Evolutionary conservation across 2,888 invertebrate genomes (phyloP).

Genomic region (Taenaris catops): DNA sequence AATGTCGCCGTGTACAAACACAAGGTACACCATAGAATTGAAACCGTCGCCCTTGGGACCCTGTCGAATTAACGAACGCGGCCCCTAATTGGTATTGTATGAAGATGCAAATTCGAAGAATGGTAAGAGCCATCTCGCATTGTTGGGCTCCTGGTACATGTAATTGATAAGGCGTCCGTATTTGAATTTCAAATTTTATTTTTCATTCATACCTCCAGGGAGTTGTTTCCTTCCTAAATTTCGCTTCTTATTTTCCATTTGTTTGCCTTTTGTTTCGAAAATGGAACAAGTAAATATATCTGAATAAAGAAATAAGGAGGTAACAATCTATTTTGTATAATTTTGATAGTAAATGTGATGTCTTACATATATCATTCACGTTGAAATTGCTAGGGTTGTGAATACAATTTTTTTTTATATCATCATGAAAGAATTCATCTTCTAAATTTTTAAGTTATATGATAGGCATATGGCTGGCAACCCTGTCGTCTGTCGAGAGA

Average conservation of each 20-base stretch:
- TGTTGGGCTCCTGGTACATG: slow-evolving; percentile 59
- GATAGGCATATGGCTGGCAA: too few species aligned
- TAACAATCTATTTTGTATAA: too few species aligned
- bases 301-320: neutral
- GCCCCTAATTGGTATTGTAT: slow-evolving; percentile 72
- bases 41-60: slow-evolving; percentile 41
- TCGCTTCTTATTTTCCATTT: slow-evolving; percentile 21
- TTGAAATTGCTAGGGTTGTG: too few species aligned
- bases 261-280: slow-evolving; percentile 24
- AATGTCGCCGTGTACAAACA: slow-evolving; percentile 11
- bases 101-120: slow-evolving; percentile 71
- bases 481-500: too few species aligned
- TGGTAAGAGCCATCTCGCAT: slow-evolving; percentile 50
- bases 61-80: slow-evolving; percentile 44
- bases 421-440: too few species aligned
- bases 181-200: slow-evolving; percentile 69
- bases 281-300: slow-evolving; percentile 9
- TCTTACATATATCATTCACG: too few species aligned
- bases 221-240: slow-evolving; percentile 25
- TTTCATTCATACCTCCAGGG: slow-evolving; percentile 41
- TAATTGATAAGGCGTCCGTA: slow-evolving; percentile 73
- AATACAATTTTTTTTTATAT: too few species aligned
- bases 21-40: slow-evolving; percentile 41
- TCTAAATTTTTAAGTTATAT: too few species aligned
- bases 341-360: too few species aligned